phyloP scores from a whole-genome alignment of 2,113 vertebrate genomes.

The Poeciliopsis turrubarensis region DNA sequence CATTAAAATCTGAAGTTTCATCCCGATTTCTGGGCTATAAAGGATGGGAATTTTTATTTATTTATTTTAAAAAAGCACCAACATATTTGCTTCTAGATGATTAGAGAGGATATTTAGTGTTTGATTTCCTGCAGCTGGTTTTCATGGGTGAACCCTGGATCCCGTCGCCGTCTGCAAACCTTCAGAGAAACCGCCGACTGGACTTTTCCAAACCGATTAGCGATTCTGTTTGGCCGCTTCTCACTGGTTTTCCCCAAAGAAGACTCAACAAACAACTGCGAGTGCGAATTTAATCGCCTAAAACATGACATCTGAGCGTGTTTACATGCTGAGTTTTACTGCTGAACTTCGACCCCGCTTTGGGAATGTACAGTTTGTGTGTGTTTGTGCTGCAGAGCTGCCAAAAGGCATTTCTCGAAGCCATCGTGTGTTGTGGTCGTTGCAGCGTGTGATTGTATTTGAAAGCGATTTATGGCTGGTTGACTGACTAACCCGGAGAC shows the following conservation, averaged over 20 bases:
- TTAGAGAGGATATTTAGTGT: background rate
- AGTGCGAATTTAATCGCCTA: background rate
- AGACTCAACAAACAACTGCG: background rate
- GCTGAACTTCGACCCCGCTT: constrained; percentile 7
- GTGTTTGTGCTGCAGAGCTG: constrained; percentile 24
- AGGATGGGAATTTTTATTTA: no score
- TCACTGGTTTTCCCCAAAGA: constrained; percentile 17
- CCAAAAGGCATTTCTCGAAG: constrained; percentile 39
- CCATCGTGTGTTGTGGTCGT: constrained; percentile 38
- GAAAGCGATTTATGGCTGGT: constrained; percentile 53
- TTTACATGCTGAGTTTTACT: constrained; percentile 9
- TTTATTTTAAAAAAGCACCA: no score
- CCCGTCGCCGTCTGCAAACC: background rate
- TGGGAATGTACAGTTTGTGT: constrained; percentile 9
- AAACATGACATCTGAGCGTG: background rate
- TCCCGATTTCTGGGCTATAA: no score
- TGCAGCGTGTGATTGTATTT: constrained; percentile 62
- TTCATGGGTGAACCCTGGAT: constrained; percentile 14
- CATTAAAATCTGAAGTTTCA: no score
- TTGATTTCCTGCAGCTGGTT: background rate
- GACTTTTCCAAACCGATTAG: constrained; percentile 17
- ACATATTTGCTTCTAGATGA: background rate
- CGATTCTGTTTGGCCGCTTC: constrained; percentile 2
- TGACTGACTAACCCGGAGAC: constrained; percentile 27
- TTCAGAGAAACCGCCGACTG: background rate